These are phyloP conservation scores for Melanostoma mellinum DNA, from an alignment of 2,888 invertebrate species.

Conservation along the genomic window DNA sequence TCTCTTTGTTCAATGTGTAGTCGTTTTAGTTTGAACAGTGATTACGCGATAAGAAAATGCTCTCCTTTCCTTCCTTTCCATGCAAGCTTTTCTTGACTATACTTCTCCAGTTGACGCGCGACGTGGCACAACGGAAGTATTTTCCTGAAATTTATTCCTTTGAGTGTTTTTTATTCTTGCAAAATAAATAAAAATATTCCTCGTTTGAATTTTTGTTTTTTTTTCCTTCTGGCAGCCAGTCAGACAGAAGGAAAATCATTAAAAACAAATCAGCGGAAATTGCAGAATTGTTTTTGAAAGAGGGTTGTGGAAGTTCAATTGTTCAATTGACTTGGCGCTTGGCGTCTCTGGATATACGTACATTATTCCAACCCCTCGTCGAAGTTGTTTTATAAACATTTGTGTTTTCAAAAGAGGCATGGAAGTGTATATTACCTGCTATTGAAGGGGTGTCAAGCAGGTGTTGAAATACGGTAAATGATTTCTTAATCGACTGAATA, in stretches of 20 bases:
- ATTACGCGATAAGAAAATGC: conserved; percentile 61
- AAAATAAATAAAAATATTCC: conserved; percentile 39
- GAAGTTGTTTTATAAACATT: conserved; percentile 11
- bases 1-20: conserved; percentile 11
- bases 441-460: conserved; percentile 30
- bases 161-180: conserved; percentile 38
- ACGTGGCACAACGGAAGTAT: conserved; percentile 47
- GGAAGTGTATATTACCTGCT: neutral
- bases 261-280: conserved; percentile 72
- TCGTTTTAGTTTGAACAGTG: conserved; percentile 50
- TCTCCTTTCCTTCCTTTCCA: conserved; percentile 11
- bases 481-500: conserved; percentile 19
- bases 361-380: neutral
- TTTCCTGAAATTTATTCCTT: conserved; percentile 57
- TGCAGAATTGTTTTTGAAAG: conserved; percentile 32
- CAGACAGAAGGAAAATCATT: conserved; percentile 64
- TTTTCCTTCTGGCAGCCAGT: conserved; percentile 24
- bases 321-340: conserved; percentile 28
- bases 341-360: conserved; percentile 4
- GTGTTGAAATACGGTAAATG: conserved; percentile 26
- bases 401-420: neutral
- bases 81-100: neutral
- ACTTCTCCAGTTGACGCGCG: conserved; percentile 37
- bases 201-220: conserved; percentile 17
- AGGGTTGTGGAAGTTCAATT: conserved; percentile 35